phyloP scores from a whole-genome alignment of 2,113 vertebrate genomes.

The Aleadryas rufinucha region DNA sequence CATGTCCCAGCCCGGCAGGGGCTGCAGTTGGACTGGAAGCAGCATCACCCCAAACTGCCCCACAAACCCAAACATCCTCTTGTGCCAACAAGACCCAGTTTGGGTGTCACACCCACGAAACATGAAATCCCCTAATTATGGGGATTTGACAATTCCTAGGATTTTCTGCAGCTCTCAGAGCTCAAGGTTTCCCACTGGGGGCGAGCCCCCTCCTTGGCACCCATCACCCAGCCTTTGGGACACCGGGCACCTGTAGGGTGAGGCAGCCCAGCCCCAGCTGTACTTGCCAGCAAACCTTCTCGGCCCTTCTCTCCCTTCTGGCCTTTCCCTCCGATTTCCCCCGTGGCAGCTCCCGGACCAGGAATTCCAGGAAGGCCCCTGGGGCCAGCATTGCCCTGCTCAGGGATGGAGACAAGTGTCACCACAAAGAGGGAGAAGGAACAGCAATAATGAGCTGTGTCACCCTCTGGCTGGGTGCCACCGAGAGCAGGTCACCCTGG shows the following conservation, averaged over 20 bases:
- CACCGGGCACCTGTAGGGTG: not conserved
- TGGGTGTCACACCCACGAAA: not conserved
- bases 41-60: not conserved
- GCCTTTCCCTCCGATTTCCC: slow-evolving; percentile 73
- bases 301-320: slow-evolving; percentile 80
- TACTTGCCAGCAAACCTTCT: slow-evolving; percentile 76
- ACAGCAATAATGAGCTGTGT: not conserved
- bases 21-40: not conserved
- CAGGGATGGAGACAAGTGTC: not conserved
- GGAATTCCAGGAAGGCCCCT: slow-evolving; percentile 73
- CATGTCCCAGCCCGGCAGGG: accelerated
- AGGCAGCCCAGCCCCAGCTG: not conserved
- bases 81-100: not conserved
- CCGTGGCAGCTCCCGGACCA: slow-evolving; percentile 72
- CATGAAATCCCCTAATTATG: accelerated
- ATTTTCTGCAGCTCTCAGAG: not conserved
- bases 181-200: accelerated
- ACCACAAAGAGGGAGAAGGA: not conserved
- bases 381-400: slow-evolving; percentile 77
- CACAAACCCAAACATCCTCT: not conserved
- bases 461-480: not conserved
- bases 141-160: not conserved
- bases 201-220: accelerated
- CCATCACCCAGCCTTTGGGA: not conserved
- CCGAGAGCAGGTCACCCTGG: not conserved